Percentiles rank a stretch among this genome's conserved stretches.
Conservation (phyloP, 2,113 vertebrate genomes). For the Ictalurus punctatus region DNA sequence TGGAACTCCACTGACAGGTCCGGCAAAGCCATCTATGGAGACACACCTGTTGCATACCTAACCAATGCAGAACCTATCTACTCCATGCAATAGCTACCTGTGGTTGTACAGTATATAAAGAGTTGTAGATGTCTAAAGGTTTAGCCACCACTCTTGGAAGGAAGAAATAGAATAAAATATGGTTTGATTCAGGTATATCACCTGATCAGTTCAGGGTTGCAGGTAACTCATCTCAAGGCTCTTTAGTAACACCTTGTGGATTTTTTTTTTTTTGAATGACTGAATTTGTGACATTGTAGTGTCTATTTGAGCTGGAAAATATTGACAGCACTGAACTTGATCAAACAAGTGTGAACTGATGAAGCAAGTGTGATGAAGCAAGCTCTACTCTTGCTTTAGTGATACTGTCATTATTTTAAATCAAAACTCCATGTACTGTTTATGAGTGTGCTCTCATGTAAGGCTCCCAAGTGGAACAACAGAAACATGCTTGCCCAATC, state of each 20-base stretch:
- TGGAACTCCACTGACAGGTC: conserved; percentile 26
- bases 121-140: not conserved
- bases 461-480: not conserved
- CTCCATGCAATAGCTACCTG: not conserved
- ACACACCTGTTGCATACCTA: conserved; percentile 3
- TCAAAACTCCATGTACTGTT: not conserved
- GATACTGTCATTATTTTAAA: not conserved
- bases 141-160: not conserved
- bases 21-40: conserved; percentile 14
- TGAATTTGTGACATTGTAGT: not conserved
- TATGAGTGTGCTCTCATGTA: not conserved
- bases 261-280: not conserved
- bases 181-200: not conserved
- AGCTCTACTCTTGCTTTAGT: not conserved
- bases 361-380: not conserved
- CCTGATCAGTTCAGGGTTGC: not conserved
- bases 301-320: not conserved
- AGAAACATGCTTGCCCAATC: not conserved
- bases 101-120: not conserved
- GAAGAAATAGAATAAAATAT: not conserved
- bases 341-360: not conserved
- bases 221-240: not conserved
- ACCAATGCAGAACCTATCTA: conserved; percentile 1
- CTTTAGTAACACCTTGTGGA: not conserved
- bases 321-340: not conserved